Evolutionary conservation across 2,888 invertebrate species (phyloP).

Genomic region (Ceramica pisi): DNA sequence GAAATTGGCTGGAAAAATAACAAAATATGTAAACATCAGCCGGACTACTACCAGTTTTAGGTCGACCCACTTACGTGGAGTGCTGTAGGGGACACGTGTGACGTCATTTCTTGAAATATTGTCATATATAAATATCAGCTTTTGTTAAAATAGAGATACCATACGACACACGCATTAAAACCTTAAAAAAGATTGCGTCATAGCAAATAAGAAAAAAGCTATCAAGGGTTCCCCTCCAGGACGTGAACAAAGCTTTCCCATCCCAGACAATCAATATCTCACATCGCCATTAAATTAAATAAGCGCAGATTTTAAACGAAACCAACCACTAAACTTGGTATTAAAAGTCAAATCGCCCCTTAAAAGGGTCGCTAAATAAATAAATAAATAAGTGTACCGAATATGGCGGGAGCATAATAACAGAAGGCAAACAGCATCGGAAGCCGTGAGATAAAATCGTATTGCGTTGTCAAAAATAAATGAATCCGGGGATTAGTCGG

Average conservation of each 20-base stretch:
- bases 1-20: background rate
- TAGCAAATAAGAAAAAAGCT: constrained; percentile 12
- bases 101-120: constrained; percentile 17
- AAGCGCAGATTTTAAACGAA: constrained; percentile 72
- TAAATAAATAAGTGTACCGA: constrained; percentile 89
- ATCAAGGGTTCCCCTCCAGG: constrained; percentile 28
- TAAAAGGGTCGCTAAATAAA: constrained; percentile 87
- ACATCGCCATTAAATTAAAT: constrained; percentile 75
- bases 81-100: constrained; percentile 13
- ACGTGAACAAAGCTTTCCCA: constrained; percentile 35
- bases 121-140: constrained; percentile 1
- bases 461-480: constrained; percentile 91
- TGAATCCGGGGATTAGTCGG: constrained; percentile 90
- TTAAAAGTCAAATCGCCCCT: constrained; percentile 88
- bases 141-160: background rate
- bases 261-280: constrained; percentile 59
- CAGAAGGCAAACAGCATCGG: constrained; percentile 91
- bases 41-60: constrained; percentile 21
- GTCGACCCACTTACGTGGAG: constrained; percentile 28
- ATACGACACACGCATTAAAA: background rate
- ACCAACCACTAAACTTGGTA: constrained; percentile 83
- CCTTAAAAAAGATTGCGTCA: background rate
- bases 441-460: constrained; percentile 91
- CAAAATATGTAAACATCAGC: background rate
- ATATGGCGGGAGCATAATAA: constrained; percentile 88